A percentile compares a stretch with the other conserved stretches of the same genome.
Conservation (phyloP, 2,797 vertebrate genomes). For the Microctenopoma lineatum region DNA sequence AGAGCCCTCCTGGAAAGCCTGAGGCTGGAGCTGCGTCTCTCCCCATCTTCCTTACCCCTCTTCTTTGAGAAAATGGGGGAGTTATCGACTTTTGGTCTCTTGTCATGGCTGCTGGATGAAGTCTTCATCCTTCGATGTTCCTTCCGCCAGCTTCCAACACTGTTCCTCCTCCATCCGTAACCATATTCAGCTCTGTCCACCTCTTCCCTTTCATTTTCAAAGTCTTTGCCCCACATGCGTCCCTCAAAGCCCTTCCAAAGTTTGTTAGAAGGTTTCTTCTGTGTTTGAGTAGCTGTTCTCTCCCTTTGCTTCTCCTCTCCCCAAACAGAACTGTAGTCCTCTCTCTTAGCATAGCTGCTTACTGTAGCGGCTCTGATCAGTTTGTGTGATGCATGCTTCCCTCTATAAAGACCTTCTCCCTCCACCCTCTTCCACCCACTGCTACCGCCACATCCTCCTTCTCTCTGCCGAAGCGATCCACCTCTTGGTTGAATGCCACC, state of each 20-base stretch:
- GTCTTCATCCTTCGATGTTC: slow-evolving; percentile 69
- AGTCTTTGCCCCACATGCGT: slow-evolving; percentile 80
- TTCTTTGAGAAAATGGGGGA: slow-evolving; percentile 74
- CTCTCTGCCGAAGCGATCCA: slow-evolving; percentile 81
- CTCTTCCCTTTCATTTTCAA: slow-evolving; percentile 75
- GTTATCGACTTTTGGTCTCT: slow-evolving; percentile 71
- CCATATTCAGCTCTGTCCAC: slow-evolving; percentile 76
- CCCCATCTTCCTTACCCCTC: slow-evolving; percentile 76
- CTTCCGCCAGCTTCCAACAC: slow-evolving; percentile 75
- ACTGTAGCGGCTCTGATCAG: slow-evolving; percentile 84
- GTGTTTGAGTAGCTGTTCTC: slow-evolving; percentile 26
- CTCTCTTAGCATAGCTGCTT: slow-evolving; percentile 82
- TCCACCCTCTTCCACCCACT: slow-evolving; percentile 67
- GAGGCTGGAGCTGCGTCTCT: slow-evolving; percentile 79
- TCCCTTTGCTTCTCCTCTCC: slow-evolving; percentile 62
- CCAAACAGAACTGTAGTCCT: slow-evolving; percentile 77
- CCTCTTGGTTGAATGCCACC: slow-evolving; percentile 75
- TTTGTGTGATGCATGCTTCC: slow-evolving; percentile 85
- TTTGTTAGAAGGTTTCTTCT: slow-evolving; percentile 72
- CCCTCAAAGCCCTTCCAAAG: slow-evolving; percentile 84
- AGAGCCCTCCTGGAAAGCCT: slow-evolving; percentile 81
- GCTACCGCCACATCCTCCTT: slow-evolving; percentile 39
- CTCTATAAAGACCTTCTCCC: slow-evolving; percentile 84
- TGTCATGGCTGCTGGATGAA: slow-evolving; percentile 62
- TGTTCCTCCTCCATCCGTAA: slow-evolving; percentile 75